A percentile compares a stretch with the other conserved stretches of the same genome.
Evolutionary conservation across 2,797 vertebrate genomes (phyloP).

Genomic region (Betta splendens): DNA sequence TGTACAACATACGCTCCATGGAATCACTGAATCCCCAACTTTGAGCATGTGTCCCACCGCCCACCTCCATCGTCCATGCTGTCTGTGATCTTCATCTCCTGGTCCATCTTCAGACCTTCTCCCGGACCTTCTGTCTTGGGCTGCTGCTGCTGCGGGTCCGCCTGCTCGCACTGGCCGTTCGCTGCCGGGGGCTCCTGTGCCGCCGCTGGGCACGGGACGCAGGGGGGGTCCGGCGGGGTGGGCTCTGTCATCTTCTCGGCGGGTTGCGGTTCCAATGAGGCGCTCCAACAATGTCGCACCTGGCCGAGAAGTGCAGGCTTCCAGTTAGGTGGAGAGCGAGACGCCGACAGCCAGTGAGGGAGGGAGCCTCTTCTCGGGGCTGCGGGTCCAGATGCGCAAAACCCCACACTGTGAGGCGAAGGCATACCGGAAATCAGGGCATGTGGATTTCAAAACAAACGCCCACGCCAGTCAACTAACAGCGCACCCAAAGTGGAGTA

Average conservation of each 20-base stretch:
- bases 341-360: constrained; percentile 20
- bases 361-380: constrained; percentile 38
- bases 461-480: neutral
- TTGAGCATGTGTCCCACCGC: constrained; percentile 2
- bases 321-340: constrained; percentile 18
- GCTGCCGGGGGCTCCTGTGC: constrained; percentile 65
- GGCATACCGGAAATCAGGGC: constrained; percentile 27
- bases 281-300: constrained; percentile 78
- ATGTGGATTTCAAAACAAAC: constrained; percentile 50
- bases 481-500: no score
- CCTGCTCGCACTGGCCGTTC: constrained; percentile 72
- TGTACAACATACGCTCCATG: neutral
- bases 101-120: constrained; percentile 79
- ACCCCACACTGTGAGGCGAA: constrained; percentile 8
- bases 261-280: constrained; percentile 47
- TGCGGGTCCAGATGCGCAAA: constrained; percentile 42
- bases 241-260: constrained; percentile 77
- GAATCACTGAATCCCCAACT: constrained; percentile 31
- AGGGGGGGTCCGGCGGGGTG: constrained; percentile 55
- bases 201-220: constrained; percentile 70
- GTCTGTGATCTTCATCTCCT: constrained; percentile 92
- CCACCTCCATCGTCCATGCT: constrained; percentile 91
- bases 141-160: constrained; percentile 41
- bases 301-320: constrained; percentile 63
- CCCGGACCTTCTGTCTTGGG: constrained; percentile 50